Conservation (phyloP, 2,888 invertebrate species). For the Teleiodes luculella region DNA sequence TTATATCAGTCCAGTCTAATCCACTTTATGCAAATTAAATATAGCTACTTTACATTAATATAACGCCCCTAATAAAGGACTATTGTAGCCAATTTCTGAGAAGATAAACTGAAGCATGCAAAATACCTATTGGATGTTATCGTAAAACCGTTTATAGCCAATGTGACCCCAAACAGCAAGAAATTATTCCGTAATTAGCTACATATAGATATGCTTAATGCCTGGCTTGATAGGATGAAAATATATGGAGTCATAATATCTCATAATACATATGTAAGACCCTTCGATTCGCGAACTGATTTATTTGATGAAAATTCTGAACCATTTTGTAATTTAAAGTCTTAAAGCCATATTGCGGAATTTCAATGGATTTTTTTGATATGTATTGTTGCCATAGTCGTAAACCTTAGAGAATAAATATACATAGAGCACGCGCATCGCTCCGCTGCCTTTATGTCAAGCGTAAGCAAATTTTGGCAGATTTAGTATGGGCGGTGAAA, state of each 20-base stretch:
- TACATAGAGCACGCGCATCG: no score
- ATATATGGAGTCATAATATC: neutral
- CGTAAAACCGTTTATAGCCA: constrained; percentile 24
- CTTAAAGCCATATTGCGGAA: no score
- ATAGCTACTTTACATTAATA: neutral
- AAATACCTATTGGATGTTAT: constrained; percentile 15
- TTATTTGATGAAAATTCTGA: no score
- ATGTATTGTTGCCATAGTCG: no score
- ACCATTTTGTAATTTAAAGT: no score
- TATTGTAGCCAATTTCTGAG: constrained; percentile 7
- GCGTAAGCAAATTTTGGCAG: no score
- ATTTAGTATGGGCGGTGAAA: no score
- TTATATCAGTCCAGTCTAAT: neutral
- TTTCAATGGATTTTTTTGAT: no score
- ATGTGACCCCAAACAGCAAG: constrained; percentile 36
- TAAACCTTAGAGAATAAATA: no score
- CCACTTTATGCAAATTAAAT: neutral
- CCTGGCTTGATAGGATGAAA: constrained; percentile 32
- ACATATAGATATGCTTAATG: constrained; percentile 42
- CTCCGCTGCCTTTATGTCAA: no score
- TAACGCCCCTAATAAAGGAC: constrained; percentile 3
- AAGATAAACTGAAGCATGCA: constrained; percentile 14
- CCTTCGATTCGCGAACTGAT: no score
- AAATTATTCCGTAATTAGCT: constrained; percentile 60
- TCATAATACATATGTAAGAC: no score